Conservation (phyloP, 1,140 invertebrate species). For the Colletes latitarsis region DNA sequence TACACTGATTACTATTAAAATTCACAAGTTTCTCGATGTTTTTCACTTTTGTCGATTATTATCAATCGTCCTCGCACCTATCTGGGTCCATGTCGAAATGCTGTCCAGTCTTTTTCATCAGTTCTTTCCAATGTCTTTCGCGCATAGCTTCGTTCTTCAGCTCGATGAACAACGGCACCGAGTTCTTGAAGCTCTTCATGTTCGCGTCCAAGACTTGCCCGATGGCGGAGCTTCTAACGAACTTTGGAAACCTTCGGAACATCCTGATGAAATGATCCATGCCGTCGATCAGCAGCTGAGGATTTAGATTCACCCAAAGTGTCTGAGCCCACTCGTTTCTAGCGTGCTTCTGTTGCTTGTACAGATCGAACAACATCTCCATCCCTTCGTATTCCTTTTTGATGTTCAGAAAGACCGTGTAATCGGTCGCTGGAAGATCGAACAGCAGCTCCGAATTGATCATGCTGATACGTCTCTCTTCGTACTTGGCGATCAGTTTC, state of each 20-base stretch:
- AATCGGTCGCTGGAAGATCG: constrained; percentile 91
- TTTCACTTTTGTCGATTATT: background rate
- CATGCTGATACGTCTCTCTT: constrained; percentile 85
- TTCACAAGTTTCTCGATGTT: background rate
- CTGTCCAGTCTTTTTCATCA: constrained; percentile 93
- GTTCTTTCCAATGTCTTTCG: constrained; percentile 92
- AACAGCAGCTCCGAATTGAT: constrained; percentile 92
- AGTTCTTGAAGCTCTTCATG: constrained; percentile 94
- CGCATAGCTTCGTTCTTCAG: constrained; percentile 94
- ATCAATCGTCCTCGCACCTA: constrained; percentile 73
- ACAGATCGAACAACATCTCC: constrained; percentile 89
- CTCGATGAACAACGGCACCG: constrained; percentile 93
- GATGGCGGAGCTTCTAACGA: constrained; percentile 82
- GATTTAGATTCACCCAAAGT: constrained; percentile 92
- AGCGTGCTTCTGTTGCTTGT: constrained; percentile 88
- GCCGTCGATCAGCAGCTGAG: constrained; percentile 90
- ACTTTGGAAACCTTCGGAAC: constrained; percentile 85
- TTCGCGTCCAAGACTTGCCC: constrained; percentile 87
- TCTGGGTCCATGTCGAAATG: constrained; percentile 93
- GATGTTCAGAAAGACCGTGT: constrained; percentile 87
- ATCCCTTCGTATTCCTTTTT: constrained; percentile 88
- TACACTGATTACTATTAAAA: background rate
- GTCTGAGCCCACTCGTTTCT: constrained; percentile 92
- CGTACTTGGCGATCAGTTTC: constrained; percentile 85
- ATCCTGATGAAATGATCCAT: constrained; percentile 92